Conservation (phyloP, 2,113 vertebrate genomes). For the Sisor rabdophorus region DNA sequence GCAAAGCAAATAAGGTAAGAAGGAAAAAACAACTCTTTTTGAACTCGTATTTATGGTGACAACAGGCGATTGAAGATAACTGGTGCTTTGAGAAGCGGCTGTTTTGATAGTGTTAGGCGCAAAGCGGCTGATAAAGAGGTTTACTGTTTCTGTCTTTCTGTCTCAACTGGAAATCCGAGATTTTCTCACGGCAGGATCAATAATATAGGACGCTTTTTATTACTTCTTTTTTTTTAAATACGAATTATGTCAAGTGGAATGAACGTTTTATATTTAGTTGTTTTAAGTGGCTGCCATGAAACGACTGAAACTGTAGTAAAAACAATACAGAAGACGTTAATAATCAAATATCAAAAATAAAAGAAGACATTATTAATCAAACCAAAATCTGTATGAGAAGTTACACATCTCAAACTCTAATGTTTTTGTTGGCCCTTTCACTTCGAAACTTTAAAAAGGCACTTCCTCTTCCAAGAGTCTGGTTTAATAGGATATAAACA, state of each 20-base stretch:
- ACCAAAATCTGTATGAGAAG: neutral
- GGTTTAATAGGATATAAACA: neutral
- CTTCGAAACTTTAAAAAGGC: neutral
- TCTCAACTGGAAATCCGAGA: neutral
- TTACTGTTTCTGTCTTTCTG: neutral
- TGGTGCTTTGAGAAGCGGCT: neutral
- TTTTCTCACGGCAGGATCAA: neutral
- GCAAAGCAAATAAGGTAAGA: conserved; percentile 29
- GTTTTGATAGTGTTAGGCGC: neutral
- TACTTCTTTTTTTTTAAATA: neutral
- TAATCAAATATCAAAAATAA: no score
- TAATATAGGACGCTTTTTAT: neutral
- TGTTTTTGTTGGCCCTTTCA: neutral
- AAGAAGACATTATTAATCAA: neutral
- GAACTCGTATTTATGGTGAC: neutral
- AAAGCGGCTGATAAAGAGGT: neutral
- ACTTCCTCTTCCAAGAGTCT: neutral
- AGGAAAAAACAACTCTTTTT: neutral
- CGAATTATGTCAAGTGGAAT: neutral
- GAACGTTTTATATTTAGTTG: neutral
- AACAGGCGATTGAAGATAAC: neutral
- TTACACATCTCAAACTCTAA: neutral
- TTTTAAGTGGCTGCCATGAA: neutral
- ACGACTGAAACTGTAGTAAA: neutral
- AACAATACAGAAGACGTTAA: no score